These are phyloP conservation scores for Euphydryas editha DNA, from an alignment of 2,888 invertebrate species.

Conservation along the genomic window DNA sequence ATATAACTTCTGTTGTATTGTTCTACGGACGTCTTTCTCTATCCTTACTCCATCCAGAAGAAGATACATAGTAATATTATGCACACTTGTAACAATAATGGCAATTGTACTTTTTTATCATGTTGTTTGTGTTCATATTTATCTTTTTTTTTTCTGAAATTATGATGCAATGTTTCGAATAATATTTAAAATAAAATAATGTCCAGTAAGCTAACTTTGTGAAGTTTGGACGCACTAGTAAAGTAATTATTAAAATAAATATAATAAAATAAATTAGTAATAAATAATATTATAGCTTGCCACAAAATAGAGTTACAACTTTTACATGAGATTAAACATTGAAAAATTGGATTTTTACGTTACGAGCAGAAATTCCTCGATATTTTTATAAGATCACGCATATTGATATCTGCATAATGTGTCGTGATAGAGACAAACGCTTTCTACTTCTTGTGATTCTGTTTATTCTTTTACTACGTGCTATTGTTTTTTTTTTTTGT, in stretches of 20 bases:
- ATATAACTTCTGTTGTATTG: constrained; percentile 7
- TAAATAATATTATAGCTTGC: too few relatives aligned
- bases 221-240: too few relatives aligned
- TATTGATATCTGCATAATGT: constrained; percentile 15
- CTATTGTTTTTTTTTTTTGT: constrained; percentile 37
- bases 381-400: constrained; percentile 23
- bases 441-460: constrained; percentile 48
- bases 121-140: too few relatives aligned
- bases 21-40: background rate
- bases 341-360: background rate
- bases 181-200: too few relatives aligned
- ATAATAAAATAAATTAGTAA: too few relatives aligned
- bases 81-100: background rate
- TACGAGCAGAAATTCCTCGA: constrained; percentile 19
- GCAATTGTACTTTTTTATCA: background rate
- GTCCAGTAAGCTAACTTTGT: too few relatives aligned
- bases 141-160: too few relatives aligned
- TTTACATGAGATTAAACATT: background rate
- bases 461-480: constrained; percentile 41
- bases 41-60: background rate
- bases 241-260: too few relatives aligned
- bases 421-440: constrained; percentile 44
- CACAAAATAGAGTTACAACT: background rate
- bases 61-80: background rate
- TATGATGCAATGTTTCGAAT: too few relatives aligned